Percentiles rank a stretch among this genome's conserved stretches.
These are phyloP conservation scores for Cebidichthys violaceus DNA, from an alignment of 2,113 vertebrate species.

Conservation along the genomic window DNA sequence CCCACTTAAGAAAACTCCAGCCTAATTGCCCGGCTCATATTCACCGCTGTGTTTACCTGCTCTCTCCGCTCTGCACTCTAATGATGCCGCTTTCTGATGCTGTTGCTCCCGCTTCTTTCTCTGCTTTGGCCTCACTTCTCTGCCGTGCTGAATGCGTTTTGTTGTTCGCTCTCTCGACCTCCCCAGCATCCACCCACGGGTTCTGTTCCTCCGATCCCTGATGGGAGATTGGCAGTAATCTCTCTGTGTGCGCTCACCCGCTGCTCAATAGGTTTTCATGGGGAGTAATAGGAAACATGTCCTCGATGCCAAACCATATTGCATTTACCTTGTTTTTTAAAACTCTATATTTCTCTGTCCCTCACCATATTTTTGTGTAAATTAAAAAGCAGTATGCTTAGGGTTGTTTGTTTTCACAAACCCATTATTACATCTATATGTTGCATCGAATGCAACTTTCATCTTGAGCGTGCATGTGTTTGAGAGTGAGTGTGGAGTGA, in stretches of 20 bases:
- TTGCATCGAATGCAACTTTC: neutral
- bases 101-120: neutral
- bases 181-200: neutral
- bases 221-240: neutral
- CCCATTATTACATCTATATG: neutral
- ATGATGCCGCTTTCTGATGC: neutral
- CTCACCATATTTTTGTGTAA: neutral
- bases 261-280: neutral
- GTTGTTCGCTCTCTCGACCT: neutral
- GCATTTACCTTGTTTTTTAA: neutral
- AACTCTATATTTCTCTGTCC: neutral
- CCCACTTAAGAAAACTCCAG: neutral
- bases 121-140: neutral
- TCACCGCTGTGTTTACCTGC: neutral
- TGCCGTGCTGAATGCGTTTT: neutral
- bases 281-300: neutral
- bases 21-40: neutral
- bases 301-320: neutral
- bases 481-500: too few relatives aligned
- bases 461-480: rapidly evolving
- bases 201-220: neutral
- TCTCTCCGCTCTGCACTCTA: neutral
- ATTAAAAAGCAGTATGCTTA: neutral
- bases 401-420: neutral
- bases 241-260: neutral